phyloP scores from a whole-genome alignment of 53 echinoderm and acorn worm species.

The Stichopus horrens region DNA sequence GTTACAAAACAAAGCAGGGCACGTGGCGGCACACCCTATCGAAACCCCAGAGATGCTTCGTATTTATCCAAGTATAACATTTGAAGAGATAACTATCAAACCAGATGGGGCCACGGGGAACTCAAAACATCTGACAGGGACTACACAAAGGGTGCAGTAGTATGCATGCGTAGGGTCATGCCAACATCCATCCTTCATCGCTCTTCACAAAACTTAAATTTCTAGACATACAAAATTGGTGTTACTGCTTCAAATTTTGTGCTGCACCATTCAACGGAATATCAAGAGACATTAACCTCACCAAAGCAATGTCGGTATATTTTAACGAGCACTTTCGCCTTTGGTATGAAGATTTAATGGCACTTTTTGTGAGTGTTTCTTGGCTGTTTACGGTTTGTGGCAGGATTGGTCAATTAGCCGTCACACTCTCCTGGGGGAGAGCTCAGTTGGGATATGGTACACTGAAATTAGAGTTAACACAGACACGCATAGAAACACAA shows the following conservation, averaged over 20 bases:
- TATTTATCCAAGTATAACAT: constrained; percentile 19
- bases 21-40: constrained; percentile 2
- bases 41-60: background rate
- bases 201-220: background rate
- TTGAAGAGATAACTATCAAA: constrained; percentile 10
- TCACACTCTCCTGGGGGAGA: background rate
- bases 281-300: background rate
- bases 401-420: constrained; percentile 26
- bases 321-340: constrained; percentile 4
- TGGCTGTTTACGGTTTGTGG: constrained; percentile 3
- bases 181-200: background rate
- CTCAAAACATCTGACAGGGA: background rate
- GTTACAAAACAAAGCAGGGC: constrained; percentile 11
- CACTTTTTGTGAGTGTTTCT: background rate
- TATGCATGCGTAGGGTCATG: background rate
- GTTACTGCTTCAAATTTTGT: background rate
- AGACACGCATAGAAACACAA: background rate
- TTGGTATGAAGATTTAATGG: background rate
- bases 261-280: background rate
- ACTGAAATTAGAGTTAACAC: background rate
- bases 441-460: constrained; percentile 1
- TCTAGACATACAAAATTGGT: background rate
- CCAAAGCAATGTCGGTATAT: background rate
- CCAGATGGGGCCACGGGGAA: constrained; percentile 33
- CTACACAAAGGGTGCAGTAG: background rate